Base-by-base conservation (phyloP, 2,888 invertebrate species). In the Lasioglossum lativentre region DNA sequence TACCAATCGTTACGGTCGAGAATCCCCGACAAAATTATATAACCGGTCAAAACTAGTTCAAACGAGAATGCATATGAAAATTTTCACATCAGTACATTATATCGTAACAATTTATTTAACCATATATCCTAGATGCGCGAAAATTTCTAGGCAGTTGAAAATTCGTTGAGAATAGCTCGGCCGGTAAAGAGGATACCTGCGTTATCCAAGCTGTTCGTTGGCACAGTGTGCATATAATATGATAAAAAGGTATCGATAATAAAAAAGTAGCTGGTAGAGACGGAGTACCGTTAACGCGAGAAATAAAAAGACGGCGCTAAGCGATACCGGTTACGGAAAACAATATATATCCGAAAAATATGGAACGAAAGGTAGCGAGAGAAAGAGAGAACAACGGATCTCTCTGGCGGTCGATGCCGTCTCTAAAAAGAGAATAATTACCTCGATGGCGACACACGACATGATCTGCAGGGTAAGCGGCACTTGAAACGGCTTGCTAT, bases 391-490 rank as follows among this genome's bases (percentile, higher is more conserved):
- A 77, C 34, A 52, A 77, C 34, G 78, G 66, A 47, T 63, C 52
- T 70, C 52, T 70, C 68, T 74, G 45, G 78, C 76, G 79, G 83
- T 88, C 85, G 86, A 82, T 82, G 78, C 68, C 78, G 80, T 71
- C 42, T 85, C 63, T 12, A 52, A 63, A 52, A 63, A 68, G 82
- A 72, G 66, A 88, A 87, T 87, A 89, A 87, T 95, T 96, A 98
- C 98, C 97, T 98, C 98, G 90, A 98, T 96, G 83, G 97, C 96
- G 88, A 97, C 96, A 94, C 97, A 97, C 78, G 97, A 97, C 96
- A 98, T 97, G 92, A 98, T 97, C 96, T 98, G 97, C 91, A 97
- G 95, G 80, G 97, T 96, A 91, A 98, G 96, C 90, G 97, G 96
- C 90, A 97, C 96, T 84, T 96, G 95, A 92, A 96, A 96, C 94